Evolutionary conservation across 2,888 invertebrate species (phyloP), one percentile per base, ranked within the genome.

Genomic region (Arge pagana): DNA sequence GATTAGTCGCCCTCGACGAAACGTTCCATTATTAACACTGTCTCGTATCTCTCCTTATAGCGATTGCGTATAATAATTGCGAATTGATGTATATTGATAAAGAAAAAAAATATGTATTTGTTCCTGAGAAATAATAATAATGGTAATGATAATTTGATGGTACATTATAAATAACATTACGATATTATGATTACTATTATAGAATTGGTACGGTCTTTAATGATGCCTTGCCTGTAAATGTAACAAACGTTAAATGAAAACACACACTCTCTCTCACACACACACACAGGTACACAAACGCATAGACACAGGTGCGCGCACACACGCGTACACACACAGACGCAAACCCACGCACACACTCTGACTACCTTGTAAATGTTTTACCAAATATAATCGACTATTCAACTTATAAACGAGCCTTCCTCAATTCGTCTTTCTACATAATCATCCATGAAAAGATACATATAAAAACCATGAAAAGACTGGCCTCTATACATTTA

Each of bases 371-470:
- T 74, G 73, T 74, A 76, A 74, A 76, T 76, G 75, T 75, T 74
- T 75, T 75, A 74, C 71, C 73, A 75, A 76, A 76, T 76, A 76
- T 75, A 76, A 75, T 74, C 74, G 64, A 73, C 67, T 71, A 73
- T 73, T 71, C 71, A 69, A 73, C 70, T 67, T 65, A 70, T 62
- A 62, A 57, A 55, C 45, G 19, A 3, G 10, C 7, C 24, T 40
- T 40, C 19, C 31, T 39, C 48, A 6, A 8, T 31, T 43, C 16
- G 45, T 24, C 24, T 35, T 33, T 7, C 28, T 3, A 30, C 10
- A 30, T 35, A 33, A 21, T 54, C 50, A 50, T 54, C 48, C 45
- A 50, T 41, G 50, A 50, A 53, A 45, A 37, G 42, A 43, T 53
- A 53, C 36, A 28, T 40, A 31, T 42, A 49, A 53, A 40, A n/a